phyloP scores from a whole-genome alignment of 2,113 vertebrate species.

The Lagenorhynchus albirostris region DNA sequence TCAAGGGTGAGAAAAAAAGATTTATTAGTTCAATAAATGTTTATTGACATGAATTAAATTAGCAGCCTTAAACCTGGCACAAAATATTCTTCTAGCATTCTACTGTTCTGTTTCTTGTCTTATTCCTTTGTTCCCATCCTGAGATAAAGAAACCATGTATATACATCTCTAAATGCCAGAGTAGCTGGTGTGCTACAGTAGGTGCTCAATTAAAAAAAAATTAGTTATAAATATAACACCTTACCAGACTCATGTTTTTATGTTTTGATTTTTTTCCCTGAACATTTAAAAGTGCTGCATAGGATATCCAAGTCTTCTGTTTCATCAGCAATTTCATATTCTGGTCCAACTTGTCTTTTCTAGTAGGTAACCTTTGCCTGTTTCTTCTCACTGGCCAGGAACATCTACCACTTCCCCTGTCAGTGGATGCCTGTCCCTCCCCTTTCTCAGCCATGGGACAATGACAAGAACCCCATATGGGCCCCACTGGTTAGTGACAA shows the following conservation, averaged over 20 bases:
- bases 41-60: slow-evolving; percentile 44
- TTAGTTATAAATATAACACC: not conserved
- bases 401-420: too few species aligned
- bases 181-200: not conserved
- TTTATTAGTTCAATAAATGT: slow-evolving; percentile 27
- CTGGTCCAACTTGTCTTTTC: not conserved
- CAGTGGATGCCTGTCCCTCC: rapidly evolving
- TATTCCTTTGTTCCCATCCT: not conserved
- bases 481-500: not conserved
- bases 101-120: not conserved
- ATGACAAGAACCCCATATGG: not conserved
- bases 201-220: not conserved
- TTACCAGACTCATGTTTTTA: not conserved
- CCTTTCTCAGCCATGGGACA: not conserved
- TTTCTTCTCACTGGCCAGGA: not conserved
- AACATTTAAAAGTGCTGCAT: not conserved
- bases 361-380: not conserved
- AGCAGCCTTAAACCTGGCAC: slow-evolving; percentile 14
- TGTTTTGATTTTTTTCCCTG: not conserved
- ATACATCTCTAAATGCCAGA: not conserved
- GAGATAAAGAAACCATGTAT: not conserved
- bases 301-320: not conserved
- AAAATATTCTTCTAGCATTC: not conserved
- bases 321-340: not conserved
- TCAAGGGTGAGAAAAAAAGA: not conserved